Percentiles rank a stretch among this genome's conserved stretches.
Conservation (phyloP, 2,113 vertebrate species). For the Phalacrocorax brasilianus region DNA sequence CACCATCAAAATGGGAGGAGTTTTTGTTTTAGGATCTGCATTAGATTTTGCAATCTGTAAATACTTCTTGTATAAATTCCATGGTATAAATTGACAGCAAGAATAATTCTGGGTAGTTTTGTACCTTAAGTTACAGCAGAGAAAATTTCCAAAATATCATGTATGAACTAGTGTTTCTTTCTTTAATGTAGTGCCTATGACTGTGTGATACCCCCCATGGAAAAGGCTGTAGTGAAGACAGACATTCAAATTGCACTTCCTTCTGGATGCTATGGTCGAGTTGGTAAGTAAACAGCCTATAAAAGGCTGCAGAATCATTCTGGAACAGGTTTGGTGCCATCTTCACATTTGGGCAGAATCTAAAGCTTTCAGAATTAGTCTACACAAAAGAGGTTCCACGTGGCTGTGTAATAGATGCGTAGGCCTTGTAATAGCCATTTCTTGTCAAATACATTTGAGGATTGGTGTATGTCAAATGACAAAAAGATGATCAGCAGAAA, state of each 20-base stretch:
- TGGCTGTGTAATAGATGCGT: background rate
- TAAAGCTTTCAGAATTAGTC: background rate
- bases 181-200: constrained; percentile 85
- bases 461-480: background rate
- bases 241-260: constrained; percentile 95
- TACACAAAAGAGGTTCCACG: fast-evolving
- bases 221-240: constrained; percentile 90
- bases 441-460: background rate
- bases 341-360: background rate
- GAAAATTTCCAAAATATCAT: background rate
- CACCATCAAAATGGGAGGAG: background rate
- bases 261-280: constrained; percentile 89
- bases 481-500: background rate
- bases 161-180: background rate
- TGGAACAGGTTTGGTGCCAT: background rate
- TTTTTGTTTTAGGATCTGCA: background rate
- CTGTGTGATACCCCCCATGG: constrained; percentile 84
- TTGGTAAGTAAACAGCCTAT: constrained; percentile 82
- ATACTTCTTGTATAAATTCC: background rate
- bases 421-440: too few relatives aligned
- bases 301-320: background rate
- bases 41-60: background rate
- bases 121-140: background rate
- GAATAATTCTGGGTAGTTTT: background rate
- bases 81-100: background rate